Conservation (phyloP, 2,888 invertebrate genomes). For the Ischnura elegans region DNA sequence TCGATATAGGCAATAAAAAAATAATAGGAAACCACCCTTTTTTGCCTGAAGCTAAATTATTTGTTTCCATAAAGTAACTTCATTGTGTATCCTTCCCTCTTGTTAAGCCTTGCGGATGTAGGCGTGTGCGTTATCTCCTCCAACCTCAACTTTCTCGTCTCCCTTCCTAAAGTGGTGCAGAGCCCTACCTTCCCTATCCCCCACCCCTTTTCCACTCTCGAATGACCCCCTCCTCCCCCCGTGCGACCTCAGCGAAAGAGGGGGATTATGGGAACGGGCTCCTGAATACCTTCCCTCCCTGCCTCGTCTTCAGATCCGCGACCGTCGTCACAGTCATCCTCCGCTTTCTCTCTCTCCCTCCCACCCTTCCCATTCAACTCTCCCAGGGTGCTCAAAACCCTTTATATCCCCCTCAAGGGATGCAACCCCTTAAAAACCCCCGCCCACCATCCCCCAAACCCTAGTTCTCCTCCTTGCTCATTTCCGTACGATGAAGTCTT, state of each 20-base stretch:
- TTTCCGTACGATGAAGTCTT: background rate
- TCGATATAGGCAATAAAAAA: too few relatives aligned
- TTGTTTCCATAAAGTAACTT: too few relatives aligned
- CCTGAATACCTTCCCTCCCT: background rate
- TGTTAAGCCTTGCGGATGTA: too few relatives aligned
- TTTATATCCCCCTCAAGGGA: conserved; percentile 5
- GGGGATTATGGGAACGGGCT: background rate
- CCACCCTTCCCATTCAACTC: background rate
- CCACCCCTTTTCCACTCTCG: background rate
- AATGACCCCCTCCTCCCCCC: conserved; percentile 33
- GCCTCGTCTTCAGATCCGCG: background rate
- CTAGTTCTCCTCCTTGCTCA: background rate
- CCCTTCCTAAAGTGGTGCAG: background rate
- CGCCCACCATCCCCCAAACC: background rate
- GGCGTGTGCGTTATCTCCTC: background rate
- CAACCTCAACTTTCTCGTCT: background rate
- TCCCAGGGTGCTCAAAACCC: background rate
- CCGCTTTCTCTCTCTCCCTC: background rate
- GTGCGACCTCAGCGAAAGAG: background rate
- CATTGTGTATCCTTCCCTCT: too few relatives aligned
- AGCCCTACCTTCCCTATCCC: background rate
- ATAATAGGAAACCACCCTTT: too few relatives aligned
- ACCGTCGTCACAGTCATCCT: background rate
- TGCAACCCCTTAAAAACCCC: background rate
- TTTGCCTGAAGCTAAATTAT: too few relatives aligned